phyloP scores from a whole-genome alignment of 2,113 vertebrate species.

The Fulica atra region DNA sequence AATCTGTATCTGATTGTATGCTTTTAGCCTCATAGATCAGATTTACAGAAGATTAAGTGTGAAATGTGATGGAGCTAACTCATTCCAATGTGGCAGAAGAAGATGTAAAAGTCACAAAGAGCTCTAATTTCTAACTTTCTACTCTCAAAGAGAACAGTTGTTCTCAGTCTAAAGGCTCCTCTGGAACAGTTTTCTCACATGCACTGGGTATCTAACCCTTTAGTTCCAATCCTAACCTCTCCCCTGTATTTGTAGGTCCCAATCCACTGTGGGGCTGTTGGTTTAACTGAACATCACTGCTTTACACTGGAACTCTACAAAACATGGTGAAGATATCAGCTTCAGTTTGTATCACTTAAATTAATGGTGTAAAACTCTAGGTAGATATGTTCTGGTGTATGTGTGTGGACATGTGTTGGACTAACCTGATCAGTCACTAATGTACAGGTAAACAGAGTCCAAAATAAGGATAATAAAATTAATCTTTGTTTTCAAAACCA shows the following conservation, averaged over 20 bases:
- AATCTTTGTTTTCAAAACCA: too few relatives aligned
- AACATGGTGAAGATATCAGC: rapidly evolving
- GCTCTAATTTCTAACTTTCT: background rate
- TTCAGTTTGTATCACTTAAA: background rate
- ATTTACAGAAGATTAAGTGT: background rate
- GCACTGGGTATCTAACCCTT: background rate
- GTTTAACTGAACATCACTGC: background rate
- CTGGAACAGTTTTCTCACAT: background rate
- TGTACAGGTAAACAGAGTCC: background rate
- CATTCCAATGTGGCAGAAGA: background rate
- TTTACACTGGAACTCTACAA: background rate
- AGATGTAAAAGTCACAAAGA: background rate
- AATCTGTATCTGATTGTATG: background rate
- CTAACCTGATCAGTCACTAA: background rate
- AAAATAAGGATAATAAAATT: background rate
- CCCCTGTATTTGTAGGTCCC: background rate
- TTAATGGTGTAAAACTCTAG: background rate
- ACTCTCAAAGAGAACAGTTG: rapidly evolving
- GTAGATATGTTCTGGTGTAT: background rate
- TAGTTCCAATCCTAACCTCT: background rate
- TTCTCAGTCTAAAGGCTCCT: background rate
- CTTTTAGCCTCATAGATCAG: background rate
- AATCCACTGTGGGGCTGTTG: background rate
- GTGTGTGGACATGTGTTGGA: background rate
- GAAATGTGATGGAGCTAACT: background rate